A percentile compares a stretch with the other conserved stretches of the same genome.
Conservation (phyloP, 64 coral and sea anemone species). For the Actinia equina region DNA sequence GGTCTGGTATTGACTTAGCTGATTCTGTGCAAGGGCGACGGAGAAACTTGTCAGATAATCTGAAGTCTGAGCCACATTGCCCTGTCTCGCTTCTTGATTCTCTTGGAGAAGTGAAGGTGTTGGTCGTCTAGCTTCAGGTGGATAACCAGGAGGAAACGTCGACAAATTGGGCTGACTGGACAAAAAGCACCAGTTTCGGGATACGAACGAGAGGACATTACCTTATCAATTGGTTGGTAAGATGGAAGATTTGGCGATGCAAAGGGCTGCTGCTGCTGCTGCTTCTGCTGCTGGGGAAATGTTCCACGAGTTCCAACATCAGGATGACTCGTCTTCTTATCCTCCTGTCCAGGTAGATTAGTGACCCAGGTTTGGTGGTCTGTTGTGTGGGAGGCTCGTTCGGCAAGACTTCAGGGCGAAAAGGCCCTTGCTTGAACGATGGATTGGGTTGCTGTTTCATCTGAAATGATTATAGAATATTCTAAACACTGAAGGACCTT, state of each 20-base stretch:
- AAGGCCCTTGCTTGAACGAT: neutral
- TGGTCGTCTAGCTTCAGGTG: neutral
- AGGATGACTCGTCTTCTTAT: neutral
- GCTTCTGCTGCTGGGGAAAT: neutral
- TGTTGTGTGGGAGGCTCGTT: neutral
- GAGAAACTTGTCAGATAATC: conserved; percentile 60
- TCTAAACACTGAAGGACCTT: neutral
- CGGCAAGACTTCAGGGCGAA: neutral
- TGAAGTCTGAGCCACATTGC: neutral
- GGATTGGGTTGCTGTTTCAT: neutral
- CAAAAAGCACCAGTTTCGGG: conserved; percentile 11
- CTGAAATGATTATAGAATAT: conserved; percentile 3
- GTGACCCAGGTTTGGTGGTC: neutral
- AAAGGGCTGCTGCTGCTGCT: neutral
- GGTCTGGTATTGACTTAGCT: conserved; percentile 31
- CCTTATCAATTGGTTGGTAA: neutral
- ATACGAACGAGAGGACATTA: conserved; percentile 10
- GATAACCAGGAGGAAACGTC: neutral
- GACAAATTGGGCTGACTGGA: neutral
- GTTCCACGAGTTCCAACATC: neutral
- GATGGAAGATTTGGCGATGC: neutral
- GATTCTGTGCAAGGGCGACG: conserved; percentile 40
- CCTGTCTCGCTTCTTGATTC: conserved; percentile 22
- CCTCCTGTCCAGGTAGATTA: neutral
- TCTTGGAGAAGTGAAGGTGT: conserved; percentile 27